Evolutionary conservation across 2,113 vertebrate genomes (phyloP).

Genomic region (Illadopsis cleaveri): DNA sequence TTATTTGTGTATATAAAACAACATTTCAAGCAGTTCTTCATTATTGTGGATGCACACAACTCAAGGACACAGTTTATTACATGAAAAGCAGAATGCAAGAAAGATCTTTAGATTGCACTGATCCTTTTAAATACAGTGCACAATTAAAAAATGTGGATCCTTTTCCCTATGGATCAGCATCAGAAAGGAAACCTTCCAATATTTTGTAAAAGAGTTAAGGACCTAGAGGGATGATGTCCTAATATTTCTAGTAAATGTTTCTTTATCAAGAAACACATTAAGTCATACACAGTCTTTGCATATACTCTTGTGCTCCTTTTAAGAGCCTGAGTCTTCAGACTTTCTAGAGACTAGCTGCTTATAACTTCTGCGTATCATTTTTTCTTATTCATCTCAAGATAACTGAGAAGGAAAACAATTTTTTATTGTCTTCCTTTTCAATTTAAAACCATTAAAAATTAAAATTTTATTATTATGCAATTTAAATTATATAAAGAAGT

Average conservation of each 20-base stretch:
- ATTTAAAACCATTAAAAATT: neutral
- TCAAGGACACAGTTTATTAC: neutral
- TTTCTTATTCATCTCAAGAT: neutral
- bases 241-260: neutral
- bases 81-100: neutral
- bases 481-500: neutral
- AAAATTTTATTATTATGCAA: neutral
- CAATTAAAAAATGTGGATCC: neutral
- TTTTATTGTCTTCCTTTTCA: neutral
- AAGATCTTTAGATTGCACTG: neutral
- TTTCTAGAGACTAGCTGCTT: neutral
- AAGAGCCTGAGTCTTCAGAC: neutral
- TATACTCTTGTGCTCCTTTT: neutral
- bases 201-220: neutral
- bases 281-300: neutral
- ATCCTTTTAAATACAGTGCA: neutral
- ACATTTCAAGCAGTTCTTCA: neutral
- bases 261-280: neutral
- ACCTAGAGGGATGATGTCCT: neutral
- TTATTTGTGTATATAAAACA: neutral
- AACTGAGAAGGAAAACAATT: neutral
- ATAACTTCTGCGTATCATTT: neutral
- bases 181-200: neutral
- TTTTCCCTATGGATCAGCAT: neutral
- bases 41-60: neutral